Evolutionary conservation across 1,140 invertebrate species (phyloP).

Genomic region (Lineus longissimus): DNA sequence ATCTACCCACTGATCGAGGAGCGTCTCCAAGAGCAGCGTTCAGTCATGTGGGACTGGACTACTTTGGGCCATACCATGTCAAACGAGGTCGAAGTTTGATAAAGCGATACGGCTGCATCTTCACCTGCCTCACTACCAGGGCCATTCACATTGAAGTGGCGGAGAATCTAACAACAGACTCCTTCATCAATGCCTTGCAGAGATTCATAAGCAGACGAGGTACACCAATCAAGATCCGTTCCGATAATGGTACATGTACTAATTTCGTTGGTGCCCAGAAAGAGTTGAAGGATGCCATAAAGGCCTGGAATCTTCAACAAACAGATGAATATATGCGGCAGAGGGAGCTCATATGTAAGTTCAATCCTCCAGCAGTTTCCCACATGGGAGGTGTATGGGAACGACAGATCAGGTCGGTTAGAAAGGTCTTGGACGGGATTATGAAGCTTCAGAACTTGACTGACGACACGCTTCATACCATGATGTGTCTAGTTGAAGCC

Average conservation of each 20-base stretch:
- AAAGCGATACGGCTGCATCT: conserved; percentile 18
- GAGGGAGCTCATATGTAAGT: conserved; percentile 42
- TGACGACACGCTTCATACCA: background rate
- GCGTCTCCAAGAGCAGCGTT: conserved; percentile 11
- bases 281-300: conserved; percentile 6
- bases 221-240: conserved; percentile 9
- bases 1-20: conserved; percentile 11
- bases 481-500: conserved; percentile 2
- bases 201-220: conserved; percentile 18
- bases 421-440: conserved; percentile 1
- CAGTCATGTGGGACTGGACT: conserved; percentile 9
- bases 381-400: conserved; percentile 15
- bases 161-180: conserved; percentile 18
- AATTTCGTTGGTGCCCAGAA: conserved; percentile 21
- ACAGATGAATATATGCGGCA: background rate
- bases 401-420: conserved; percentile 6
- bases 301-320: conserved; percentile 11
- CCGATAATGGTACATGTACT: conserved; percentile 14
- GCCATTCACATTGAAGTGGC: conserved; percentile 22
- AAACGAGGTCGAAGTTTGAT: conserved; percentile 12
- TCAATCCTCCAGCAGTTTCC: conserved; percentile 21
- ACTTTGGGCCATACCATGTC: conserved; percentile 17
- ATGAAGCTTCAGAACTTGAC: conserved; percentile 8
- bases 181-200: conserved; percentile 22
- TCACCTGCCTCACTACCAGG: conserved; percentile 18